Evolutionary conservation across 2,113 vertebrate species (phyloP).

Genomic region (Actinemys pallida): DNA sequence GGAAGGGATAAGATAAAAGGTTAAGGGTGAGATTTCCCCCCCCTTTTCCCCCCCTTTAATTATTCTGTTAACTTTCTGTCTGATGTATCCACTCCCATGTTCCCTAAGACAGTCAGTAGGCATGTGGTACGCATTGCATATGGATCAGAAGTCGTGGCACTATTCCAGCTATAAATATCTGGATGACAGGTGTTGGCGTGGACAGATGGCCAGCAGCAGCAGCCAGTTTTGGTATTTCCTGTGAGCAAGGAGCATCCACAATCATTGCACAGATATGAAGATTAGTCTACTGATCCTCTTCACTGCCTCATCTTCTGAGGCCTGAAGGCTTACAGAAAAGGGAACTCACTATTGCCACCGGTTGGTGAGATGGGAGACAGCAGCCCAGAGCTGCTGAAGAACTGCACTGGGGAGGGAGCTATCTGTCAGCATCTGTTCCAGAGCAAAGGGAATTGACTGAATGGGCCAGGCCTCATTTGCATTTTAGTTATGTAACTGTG

Average conservation of each 20-base stretch:
- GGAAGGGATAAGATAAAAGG: not conserved
- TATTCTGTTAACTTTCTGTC: not conserved
- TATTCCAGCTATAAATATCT: not conserved
- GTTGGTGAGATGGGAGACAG: not conserved
- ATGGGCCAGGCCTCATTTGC: not conserved
- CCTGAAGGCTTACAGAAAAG: not conserved
- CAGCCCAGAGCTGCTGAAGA: not conserved
- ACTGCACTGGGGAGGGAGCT: not conserved
- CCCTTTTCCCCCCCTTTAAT: not conserved
- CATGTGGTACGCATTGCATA: not conserved
- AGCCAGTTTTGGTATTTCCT: not conserved
- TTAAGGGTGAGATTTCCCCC: not conserved
- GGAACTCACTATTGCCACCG: not conserved
- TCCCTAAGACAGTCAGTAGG: not conserved
- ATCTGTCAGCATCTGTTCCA: not conserved
- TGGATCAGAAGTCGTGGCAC: not conserved
- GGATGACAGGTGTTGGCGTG: not conserved
- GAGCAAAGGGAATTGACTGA: not conserved
- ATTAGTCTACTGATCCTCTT: slow-evolving; percentile 13
- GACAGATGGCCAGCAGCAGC: slow-evolving; percentile 20
- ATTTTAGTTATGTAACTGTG: not conserved
- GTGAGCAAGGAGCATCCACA: not conserved
- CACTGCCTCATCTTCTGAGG: not conserved
- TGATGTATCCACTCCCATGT: not conserved
- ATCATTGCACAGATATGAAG: not conserved